A percentile compares a stretch with the other conserved stretches of the same genome.
Evolutionary conservation across 2,113 vertebrate genomes (phyloP).

Genomic region (Oreochromis niloticus): DNA sequence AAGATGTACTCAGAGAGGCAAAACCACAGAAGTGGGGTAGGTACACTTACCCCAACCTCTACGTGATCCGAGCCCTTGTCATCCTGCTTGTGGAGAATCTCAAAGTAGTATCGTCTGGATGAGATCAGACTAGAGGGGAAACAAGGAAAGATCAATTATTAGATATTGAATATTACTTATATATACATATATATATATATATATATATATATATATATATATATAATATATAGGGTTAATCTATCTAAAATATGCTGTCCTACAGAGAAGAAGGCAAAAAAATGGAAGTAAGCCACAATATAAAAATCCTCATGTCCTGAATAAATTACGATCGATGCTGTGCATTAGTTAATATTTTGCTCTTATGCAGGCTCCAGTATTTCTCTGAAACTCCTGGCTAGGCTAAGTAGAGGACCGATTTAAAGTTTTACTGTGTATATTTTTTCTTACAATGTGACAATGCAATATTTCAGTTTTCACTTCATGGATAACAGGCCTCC

Average conservation of each 20-base stretch:
- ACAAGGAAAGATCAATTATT: constrained; percentile 1
- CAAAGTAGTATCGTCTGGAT: constrained; percentile 93
- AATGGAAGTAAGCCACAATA: background rate
- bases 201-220: background rate
- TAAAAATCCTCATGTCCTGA: constrained; percentile 7
- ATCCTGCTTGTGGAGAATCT: constrained; percentile 96
- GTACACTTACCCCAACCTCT: constrained; percentile 92
- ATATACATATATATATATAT: background rate
- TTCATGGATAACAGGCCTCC: constrained; percentile 21
- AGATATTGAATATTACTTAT: background rate
- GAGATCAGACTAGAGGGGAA: constrained; percentile 80
- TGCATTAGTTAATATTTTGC: constrained; percentile 38
- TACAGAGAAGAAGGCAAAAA: background rate
- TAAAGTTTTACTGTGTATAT: background rate
- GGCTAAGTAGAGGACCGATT: background rate
- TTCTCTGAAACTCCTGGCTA: background rate
- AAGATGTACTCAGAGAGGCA: background rate
- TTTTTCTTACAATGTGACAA: background rate
- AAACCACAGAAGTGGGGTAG: background rate
- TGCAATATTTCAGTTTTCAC: constrained; percentile 9
- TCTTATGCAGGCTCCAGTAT: background rate
- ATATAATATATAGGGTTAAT: too few relatives aligned
- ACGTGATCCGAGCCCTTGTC: constrained; percentile 95
- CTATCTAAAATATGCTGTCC: background rate
- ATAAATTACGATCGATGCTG: constrained; percentile 27